Percentiles rank a stretch among this genome's conserved stretches.
Evolutionary conservation across 2,113 vertebrate species (phyloP).

Genomic region (Lagenorhynchus albirostris): DNA sequence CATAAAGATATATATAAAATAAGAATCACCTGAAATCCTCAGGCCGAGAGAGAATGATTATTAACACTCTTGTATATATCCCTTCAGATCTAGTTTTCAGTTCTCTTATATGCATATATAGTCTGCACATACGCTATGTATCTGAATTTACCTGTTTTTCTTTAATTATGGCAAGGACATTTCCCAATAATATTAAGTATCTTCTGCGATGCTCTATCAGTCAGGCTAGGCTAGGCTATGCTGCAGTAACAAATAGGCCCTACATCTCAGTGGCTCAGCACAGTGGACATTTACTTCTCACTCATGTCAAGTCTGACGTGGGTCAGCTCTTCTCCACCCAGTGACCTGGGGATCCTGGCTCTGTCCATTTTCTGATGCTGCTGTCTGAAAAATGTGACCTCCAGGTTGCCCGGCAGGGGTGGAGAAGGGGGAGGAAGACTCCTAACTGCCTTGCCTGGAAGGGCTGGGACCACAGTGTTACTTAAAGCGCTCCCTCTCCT

Average conservation of each 20-base stretch:
- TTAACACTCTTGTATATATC: not conserved
- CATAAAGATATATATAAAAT: not conserved
- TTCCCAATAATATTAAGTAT: not conserved
- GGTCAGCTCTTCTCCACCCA: not conserved
- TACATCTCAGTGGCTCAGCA: too few relatives aligned
- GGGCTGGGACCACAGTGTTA: accelerated
- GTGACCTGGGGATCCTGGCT: not conserved
- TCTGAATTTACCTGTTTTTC: not conserved
- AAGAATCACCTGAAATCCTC: not conserved
- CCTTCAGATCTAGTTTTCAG: not conserved
- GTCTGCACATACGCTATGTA: not conserved
- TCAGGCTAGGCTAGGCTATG: not conserved
- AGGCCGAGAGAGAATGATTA: too few relatives aligned
- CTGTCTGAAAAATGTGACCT: not conserved
- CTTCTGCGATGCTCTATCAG: not conserved
- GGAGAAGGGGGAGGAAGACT: not conserved
- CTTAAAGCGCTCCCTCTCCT: not conserved
- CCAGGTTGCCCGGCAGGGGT: accelerated
- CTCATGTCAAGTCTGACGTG: not conserved
- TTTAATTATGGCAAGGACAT: not conserved
- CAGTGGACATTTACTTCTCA: not conserved
- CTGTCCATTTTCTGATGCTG: not conserved
- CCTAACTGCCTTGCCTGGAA: not conserved
- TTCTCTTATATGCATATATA: accelerated
- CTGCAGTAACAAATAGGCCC: not conserved